phyloP scores from a whole-genome alignment of 1,140 invertebrate species.

The Rhopalosiphum padi region DNA sequence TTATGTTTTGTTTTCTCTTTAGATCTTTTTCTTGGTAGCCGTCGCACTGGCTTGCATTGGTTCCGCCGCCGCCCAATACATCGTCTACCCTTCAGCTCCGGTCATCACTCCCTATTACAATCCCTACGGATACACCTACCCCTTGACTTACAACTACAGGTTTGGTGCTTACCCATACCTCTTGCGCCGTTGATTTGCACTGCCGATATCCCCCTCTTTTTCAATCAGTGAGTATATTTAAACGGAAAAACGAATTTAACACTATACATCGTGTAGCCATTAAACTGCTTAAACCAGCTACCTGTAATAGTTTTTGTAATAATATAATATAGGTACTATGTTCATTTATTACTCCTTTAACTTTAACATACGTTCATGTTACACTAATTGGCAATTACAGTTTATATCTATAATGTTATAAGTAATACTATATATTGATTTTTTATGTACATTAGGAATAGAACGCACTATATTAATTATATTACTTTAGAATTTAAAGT shows the following conservation, averaged over 20 bases:
- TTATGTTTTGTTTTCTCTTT: neutral
- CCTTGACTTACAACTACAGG: constrained; percentile 20
- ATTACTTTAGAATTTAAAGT: neutral
- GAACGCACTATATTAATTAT: neutral
- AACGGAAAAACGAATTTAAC: neutral
- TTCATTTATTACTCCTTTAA: neutral
- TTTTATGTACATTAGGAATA: neutral
- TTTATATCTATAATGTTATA: neutral
- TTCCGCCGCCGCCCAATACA: constrained; percentile 15
- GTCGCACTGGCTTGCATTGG: constrained; percentile 26
- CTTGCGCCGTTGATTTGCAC: constrained; percentile 9
- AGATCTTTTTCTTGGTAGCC: constrained; percentile 42
- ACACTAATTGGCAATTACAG: neutral
- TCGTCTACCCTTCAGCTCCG: neutral
- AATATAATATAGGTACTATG: too few relatives aligned
- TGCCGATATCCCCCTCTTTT: neutral
- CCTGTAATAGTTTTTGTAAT: neutral
- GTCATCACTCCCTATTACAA: neutral
- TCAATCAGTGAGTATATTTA: neutral
- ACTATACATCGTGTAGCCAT: neutral
- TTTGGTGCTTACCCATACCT: constrained; percentile 39
- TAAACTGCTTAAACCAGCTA: neutral
- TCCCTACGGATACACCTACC: constrained; percentile 36
- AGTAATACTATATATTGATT: neutral
- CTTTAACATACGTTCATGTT: neutral